A percentile compares a stretch with the other conserved stretches of the same genome.
These are phyloP conservation scores for Catocala sponsa DNA, from an alignment of 2,888 invertebrate species.

Conservation along the genomic window DNA sequence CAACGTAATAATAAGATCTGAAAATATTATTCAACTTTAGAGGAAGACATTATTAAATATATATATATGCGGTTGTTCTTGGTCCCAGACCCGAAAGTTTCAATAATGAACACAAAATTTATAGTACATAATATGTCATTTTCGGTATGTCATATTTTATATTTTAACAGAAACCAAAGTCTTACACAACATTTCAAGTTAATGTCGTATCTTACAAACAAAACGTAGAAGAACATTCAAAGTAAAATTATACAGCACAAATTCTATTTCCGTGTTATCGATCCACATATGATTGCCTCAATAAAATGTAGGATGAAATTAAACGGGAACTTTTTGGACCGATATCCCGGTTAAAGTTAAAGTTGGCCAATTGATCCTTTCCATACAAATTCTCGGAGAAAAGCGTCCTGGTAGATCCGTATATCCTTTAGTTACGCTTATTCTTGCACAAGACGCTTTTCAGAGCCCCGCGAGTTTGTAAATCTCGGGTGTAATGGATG, in stretches of 20 bases:
- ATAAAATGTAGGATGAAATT: slow-evolving; percentile 47
- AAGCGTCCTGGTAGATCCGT: slow-evolving; percentile 8
- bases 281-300: slow-evolving; percentile 26
- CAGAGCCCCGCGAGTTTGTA: slow-evolving; percentile 17
- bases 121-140: no score
- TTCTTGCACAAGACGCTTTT: slow-evolving; percentile 18
- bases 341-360: slow-evolving; percentile 27
- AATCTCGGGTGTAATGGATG: slow-evolving; percentile 17
- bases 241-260: not conserved
- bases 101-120: no score
- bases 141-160: no score
- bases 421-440: slow-evolving; percentile 17
- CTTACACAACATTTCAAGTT: no score
- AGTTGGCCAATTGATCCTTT: slow-evolving; percentile 45
- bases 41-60: no score
- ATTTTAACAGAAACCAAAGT: no score
- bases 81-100: no score
- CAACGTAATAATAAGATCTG: no score
- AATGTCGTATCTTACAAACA: no score
- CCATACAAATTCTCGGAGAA: slow-evolving; percentile 27
- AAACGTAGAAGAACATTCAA: not conserved
- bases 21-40: no score
- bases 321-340: slow-evolving; percentile 45
- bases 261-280: slow-evolving; percentile 3
- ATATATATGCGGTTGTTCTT: no score